Base-by-base conservation (phyloP, 2,888 invertebrate species). In the Arctia plantaginis region DNA sequence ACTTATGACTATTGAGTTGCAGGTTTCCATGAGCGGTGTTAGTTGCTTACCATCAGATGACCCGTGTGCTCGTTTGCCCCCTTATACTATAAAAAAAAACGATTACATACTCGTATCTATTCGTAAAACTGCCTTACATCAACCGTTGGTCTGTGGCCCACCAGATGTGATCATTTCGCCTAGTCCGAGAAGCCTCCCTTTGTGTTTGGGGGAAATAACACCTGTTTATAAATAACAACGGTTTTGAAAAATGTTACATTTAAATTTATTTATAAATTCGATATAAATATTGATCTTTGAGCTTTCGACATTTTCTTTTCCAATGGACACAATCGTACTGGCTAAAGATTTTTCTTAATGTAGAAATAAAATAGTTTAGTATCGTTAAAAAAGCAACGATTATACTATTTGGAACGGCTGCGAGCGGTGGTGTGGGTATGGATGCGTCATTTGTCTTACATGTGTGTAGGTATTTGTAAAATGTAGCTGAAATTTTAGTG, bases 401-500 rank as follows among this genome's bases (percentile, higher is more conserved):
- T 69, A 27, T 27, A 41, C n/a, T n/a, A 55, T 55, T 66, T 41
- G 30, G 33, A 71, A 33, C 39, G 23, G 62, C 27, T 51, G 15
- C 65, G 12, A 39, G 68, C 47, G 65, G 15, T 69, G 39, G 20
- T 69, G 65, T 55, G 41, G 66, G 66, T 55, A 55, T 59, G 41
- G 33, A 33, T 73, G 69, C 51, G 69, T 73, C 66, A 66, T 30
- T 55, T 23, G 13, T 30, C 51, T 64, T 51, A 41, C 35, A 30
- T 73, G 23, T 64, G 64, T 69, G 59, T 70, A 59, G 41, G 55
- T 67, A 44, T 73, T 66, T 73, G 35, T 66, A 66, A 51, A 35
- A 55, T 59, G 66, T 74, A 64, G 44, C 44, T 62, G 47, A 71
- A 62, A 64, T 68, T 62, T 59, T 55, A 2, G 71, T 20, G 12